A percentile compares a stretch with the other conserved stretches of the same genome.
phyloP scores from a whole-genome alignment of 2,888 invertebrate genomes.

The Cloeon dipterum region DNA sequence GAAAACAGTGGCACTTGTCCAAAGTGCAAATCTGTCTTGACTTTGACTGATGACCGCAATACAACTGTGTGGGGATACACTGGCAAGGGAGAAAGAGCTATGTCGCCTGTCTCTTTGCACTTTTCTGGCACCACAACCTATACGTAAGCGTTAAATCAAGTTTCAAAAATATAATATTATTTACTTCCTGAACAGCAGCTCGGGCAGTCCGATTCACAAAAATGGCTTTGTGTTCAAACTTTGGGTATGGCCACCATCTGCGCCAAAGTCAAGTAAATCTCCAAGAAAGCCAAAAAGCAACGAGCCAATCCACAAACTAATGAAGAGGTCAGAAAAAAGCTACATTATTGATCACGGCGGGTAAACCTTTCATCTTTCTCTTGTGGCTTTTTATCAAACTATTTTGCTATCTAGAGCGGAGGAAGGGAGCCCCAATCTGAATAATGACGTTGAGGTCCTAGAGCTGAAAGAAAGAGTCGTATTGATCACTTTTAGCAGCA shows the following conservation, averaged over 20 bases:
- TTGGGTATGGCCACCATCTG: constrained; percentile 41
- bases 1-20: constrained; percentile 52
- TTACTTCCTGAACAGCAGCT: too few relatives aligned
- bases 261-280: constrained; percentile 1
- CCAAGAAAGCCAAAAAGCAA: background rate
- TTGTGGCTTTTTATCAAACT: too few relatives aligned
- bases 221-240: constrained; percentile 61
- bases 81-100: constrained; percentile 39
- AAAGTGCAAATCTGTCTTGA: constrained; percentile 35
- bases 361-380: too few relatives aligned
- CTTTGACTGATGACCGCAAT: constrained; percentile 24
- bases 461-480: constrained; percentile 42
- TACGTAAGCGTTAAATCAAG: background rate
- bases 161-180: too few relatives aligned
- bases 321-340: constrained; percentile 1
- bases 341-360: constrained; percentile 1
- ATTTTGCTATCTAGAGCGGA: background rate
- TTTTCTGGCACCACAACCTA: constrained; percentile 14
- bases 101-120: constrained; percentile 44
- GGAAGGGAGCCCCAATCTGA: background rate
- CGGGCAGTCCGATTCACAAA: too few relatives aligned
- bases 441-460: background rate
- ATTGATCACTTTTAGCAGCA: constrained; percentile 48
- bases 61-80: constrained; percentile 35
- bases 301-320: background rate